Evolutionary conservation across 2,797 vertebrate genomes (phyloP), one percentile per base, ranked within the genome.

Genomic region (Micrastur ruficollis): DNA sequence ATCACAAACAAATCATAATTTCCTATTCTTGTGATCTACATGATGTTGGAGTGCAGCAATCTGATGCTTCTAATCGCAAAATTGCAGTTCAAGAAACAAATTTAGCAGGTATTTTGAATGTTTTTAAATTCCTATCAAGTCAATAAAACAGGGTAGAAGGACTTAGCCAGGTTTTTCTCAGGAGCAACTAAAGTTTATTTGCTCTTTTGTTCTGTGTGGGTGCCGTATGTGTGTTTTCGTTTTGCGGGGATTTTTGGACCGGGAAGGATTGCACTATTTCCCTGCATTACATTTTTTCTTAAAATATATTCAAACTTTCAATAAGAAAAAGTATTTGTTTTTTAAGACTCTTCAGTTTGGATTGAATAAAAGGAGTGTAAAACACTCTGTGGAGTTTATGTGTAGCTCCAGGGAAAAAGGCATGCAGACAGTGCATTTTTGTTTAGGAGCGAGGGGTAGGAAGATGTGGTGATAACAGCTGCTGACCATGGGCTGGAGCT

Each of bases 1-100:
- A 40, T 62, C 25, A 34, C 3, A 8, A 76, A 75, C 22, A 83
- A 74, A 75, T 83, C 10, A 25, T 47, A 18, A 50, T 61, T 79
- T 96, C 82, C 15, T n/a, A 1, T 92, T 95, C 86, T 72, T 9
- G 0, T 72, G 63, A 74, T 79, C 73, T 67, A 8, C 26, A 10
- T 83, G 36, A 26, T 84, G 55, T 84, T 93, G 6, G 32, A 32
- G 7, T 56, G 68, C 22, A 82, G 40, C 32, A 78, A 55, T 50
- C 7, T 91, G 38, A 47, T 73, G 42, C 47, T 97, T 96, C 42
- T 95, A 59, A 76, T 15, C 29, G 8, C 44, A 89, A 81, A 86
- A 47, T 82, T 47, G 6, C 36, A 90, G 73, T 86, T 82, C 36
- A 46, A 34, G 29, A 58, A 87, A 73, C 47, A 85, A 93, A 91